Evolutionary conservation across 2,113 vertebrate species (phyloP).

Genomic region (Noturus placidus): DNA sequence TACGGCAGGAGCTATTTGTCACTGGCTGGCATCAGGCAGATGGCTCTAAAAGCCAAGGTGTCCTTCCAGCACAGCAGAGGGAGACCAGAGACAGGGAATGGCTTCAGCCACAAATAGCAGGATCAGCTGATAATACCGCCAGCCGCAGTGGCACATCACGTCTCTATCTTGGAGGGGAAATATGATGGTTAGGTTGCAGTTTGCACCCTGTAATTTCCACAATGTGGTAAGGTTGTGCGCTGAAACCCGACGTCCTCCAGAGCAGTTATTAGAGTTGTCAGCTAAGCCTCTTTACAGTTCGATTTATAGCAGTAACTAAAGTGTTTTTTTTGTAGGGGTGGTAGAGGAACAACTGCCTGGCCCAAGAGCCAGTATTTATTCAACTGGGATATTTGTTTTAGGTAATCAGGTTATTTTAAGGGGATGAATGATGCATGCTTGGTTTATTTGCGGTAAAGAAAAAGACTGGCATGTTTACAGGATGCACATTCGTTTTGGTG

Average conservation of each 20-base stretch:
- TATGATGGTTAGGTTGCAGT: constrained; percentile 42
- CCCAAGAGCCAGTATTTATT: background rate
- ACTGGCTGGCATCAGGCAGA: constrained; percentile 42
- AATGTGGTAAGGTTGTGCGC: constrained; percentile 17
- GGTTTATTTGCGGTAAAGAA: constrained; percentile 17
- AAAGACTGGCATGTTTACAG: constrained; percentile 17
- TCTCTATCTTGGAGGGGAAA: constrained; percentile 35
- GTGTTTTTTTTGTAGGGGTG: background rate
- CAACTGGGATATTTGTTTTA: constrained; percentile 16
- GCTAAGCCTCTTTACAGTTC: constrained; percentile 45
- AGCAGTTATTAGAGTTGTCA: constrained; percentile 47
- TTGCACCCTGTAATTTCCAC: constrained; percentile 49
- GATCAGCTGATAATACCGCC: constrained; percentile 47
- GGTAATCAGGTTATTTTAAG: constrained; percentile 29
- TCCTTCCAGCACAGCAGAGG: constrained; percentile 40
- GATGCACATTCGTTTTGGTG: constrained; percentile 16
- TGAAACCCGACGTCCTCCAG: constrained; percentile 36
- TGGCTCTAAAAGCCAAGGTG: constrained; percentile 52
- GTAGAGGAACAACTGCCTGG: background rate
- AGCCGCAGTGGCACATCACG: constrained; percentile 17
- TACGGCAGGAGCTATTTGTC: constrained; percentile 52
- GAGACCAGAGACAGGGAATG: constrained; percentile 33
- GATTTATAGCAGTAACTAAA: constrained; percentile 42
- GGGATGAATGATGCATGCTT: constrained; percentile 37
- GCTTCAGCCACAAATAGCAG: constrained; percentile 36